Evolutionary conservation across 2,797 vertebrate genomes (phyloP).

Genomic region (Manis crassicaudata): DNA sequence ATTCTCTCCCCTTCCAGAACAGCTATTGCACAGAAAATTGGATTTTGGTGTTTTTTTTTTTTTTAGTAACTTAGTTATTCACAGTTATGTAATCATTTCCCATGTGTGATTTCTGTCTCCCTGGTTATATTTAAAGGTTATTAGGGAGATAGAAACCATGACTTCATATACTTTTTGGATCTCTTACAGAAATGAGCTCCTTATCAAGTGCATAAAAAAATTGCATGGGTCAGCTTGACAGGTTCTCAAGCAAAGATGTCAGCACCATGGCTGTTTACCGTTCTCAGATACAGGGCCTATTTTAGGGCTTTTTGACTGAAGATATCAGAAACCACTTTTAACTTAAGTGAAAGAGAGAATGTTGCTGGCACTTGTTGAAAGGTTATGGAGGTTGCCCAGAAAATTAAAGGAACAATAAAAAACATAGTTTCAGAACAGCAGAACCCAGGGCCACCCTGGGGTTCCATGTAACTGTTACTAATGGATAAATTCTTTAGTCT

Average conservation of each 20-base stretch:
- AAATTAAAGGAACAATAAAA: not conserved
- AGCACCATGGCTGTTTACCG: not conserved
- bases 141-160: not conserved
- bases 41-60: not conserved
- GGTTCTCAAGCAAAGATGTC: not conserved
- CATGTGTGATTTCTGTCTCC: not conserved
- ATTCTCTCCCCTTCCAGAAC: not conserved
- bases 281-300: not conserved
- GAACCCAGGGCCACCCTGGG: not conserved
- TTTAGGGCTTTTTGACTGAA: not conserved
- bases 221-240: not conserved
- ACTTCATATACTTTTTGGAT: not conserved
- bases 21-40: not conserved
- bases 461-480: not conserved
- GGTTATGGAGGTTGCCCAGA: not conserved
- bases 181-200: not conserved
- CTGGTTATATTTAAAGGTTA: not conserved
- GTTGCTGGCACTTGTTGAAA: not conserved
- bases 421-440: not conserved
- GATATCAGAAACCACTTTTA: not conserved
- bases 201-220: not conserved
- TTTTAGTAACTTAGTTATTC: constrained; percentile 29
- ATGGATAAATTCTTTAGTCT: not conserved
- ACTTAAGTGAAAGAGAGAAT: not conserved
- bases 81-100: not conserved